A percentile compares a stretch with the other conserved stretches of the same genome.
These are phyloP conservation scores for Actinernus sp. DNA, from an alignment of 92 coral and sea anemone genomes.

Conservation along the genomic window DNA sequence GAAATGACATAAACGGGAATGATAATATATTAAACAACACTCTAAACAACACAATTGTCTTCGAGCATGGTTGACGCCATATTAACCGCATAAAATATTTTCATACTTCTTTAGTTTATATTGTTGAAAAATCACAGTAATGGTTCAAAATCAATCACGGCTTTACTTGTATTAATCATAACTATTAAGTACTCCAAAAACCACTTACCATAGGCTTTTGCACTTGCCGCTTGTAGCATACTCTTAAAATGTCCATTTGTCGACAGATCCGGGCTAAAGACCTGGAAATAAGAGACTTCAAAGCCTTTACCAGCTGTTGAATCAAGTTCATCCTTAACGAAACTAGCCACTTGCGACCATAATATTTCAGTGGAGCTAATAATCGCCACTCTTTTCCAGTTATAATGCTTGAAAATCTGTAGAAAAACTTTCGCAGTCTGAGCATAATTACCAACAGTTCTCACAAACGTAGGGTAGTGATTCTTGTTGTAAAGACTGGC, in stretches of 20 bases:
- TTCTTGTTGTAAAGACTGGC: slow-evolving; percentile 56
- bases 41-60: no score
- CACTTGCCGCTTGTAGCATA: slow-evolving; percentile 64
- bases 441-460: slow-evolving; percentile 73
- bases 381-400: slow-evolving; percentile 78
- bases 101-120: no score
- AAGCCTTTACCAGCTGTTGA: background rate
- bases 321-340: slow-evolving; percentile 57
- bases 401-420: slow-evolving; percentile 46
- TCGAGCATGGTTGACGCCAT: no score
- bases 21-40: no score
- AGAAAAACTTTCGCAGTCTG: slow-evolving; percentile 63
- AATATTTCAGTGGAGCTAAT: slow-evolving; percentile 71
- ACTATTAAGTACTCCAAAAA: no score
- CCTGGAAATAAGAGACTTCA: slow-evolving; percentile 66
- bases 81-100: no score
- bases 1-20: no score
- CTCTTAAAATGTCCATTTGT: slow-evolving; percentile 48
- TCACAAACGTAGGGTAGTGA: slow-evolving; percentile 71
- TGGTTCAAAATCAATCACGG: no score
- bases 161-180: no score
- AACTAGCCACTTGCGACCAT: slow-evolving; percentile 73
- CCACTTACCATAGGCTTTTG: slow-evolving; percentile 78
- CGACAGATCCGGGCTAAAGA: slow-evolving; percentile 43
- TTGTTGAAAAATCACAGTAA: no score